Evolutionary conservation across 2,888 invertebrate genomes (phyloP), one percentile per base, ranked within the genome.

Genomic region (Amorpha juglandis): DNA sequence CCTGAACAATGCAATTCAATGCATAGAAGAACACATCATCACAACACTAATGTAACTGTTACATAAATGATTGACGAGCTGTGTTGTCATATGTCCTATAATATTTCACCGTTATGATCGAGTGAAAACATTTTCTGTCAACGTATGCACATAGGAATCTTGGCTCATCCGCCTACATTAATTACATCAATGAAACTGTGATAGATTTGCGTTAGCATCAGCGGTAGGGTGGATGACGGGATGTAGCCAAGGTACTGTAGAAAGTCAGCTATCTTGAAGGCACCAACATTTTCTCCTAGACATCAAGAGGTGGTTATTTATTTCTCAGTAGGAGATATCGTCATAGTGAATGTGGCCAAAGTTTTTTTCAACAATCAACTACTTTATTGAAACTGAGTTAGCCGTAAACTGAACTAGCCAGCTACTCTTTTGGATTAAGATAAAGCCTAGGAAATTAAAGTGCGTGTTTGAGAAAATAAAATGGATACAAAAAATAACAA

Each of bases 141-240:
- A 27, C 53, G 33, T n/a, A 47, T 27, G 48, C 42, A 53, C 52
- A 55, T 45, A 35, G 16, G 55, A 55, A 64, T 19, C 47, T 33
- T 53, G 53, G 35, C 27, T 45, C 47, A 19, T 55, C 47, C 47
- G 33, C 35, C 11, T 27, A 64, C 27, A 47, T 47, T 64, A 53
- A 64, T 64, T 64, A 64, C 47, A 12, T 55, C 47, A 27, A 52
- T 63, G 51, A 64, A 45, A 16, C 52, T 62, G 45, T 47, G 19
- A 33, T 55, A 47, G 35, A 16, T 16, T 64, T 64, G 55, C 64
- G 48, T 55, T 47, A 55, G 19, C 16, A 19, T 33, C 27, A 27
- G 27, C 27, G 27, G 27, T 3, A 51, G 16, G 48, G 42, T 14
- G n/a, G 14, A 52, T 4, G 16, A 1, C 14, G 45, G 45, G 62